Evolutionary conservation across 2,113 vertebrate species (phyloP), one percentile per base, ranked within the genome.

Genomic region (Lucifuga dentata): DNA sequence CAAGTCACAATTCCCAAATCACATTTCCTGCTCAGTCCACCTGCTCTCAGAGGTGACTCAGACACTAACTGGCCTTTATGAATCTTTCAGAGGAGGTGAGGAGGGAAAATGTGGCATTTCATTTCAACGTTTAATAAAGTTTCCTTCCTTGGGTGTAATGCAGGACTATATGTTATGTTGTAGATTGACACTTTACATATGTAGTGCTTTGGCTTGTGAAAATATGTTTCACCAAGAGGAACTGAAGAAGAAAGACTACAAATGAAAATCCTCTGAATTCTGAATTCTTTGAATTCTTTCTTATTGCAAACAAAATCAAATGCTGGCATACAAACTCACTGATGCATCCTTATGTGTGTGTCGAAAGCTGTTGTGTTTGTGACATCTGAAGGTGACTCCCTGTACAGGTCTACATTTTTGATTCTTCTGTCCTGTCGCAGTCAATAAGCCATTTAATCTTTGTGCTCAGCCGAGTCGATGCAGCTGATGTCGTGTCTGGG

Each of bases 391-490:
- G 91, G 91, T 93, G 88, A 92, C 85, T 85, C 52, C 58, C 57
- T 66, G 76, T 39, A 73, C 75, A 76, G 78, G 85, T 78, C 73
- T 43, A 68, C 84, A 57, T 72, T 84, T 88, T 70, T 86, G 83
- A 89, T 86, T 86, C 79, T 78, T 80, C 69, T 53, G 73, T 72
- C 80, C 70, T 44, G 66, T 76, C 52, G 55, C 88, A 84, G 91
- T 93, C 93, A 93, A 93, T 94, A 93, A 93, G 86, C 86, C 86
- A 88, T 93, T 93, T 93, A 91, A 94, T 93, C 89, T 87, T 0
- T 49, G 66, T 41, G 84, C 78, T 84, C 63, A 68, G 79, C 73
- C 57, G 62, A 86, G 91, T 93, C 89, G 81, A 93, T 91, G 89
- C 20, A 40, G 84, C 85, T 64, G 68, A 83, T 86, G 85, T 81